Evolutionary conservation across 2,797 vertebrate species (phyloP).

Genomic region (Momotus momota): DNA sequence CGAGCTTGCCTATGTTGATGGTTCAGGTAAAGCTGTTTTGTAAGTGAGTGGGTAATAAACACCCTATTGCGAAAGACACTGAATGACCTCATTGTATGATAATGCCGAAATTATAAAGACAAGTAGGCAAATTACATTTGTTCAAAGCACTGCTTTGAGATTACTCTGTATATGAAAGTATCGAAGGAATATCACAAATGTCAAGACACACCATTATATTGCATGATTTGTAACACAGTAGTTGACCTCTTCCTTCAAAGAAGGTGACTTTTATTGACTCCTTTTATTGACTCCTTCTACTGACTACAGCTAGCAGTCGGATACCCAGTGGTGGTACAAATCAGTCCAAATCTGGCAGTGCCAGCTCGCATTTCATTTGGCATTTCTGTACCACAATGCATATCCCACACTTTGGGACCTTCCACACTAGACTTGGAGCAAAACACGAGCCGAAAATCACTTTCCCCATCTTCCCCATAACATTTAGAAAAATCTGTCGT

Average conservation of each 20-base stretch:
- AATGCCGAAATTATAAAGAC: background rate
- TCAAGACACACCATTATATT: background rate
- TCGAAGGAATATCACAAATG: background rate
- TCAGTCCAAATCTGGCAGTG: background rate
- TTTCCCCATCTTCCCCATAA: background rate
- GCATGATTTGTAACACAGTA: background rate
- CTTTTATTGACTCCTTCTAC: background rate
- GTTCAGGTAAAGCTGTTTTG: background rate
- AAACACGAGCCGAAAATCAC: slow-evolving; percentile 1
- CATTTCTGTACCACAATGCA: background rate
- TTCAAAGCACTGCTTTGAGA: background rate
- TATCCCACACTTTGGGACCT: background rate
- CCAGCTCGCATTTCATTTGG: background rate
- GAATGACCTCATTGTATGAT: background rate
- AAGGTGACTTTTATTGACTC: background rate
- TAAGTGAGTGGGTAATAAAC: background rate
- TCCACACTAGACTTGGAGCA: background rate
- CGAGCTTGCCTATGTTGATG: background rate
- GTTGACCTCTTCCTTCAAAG: background rate
- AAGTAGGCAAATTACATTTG: background rate
- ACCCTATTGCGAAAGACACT: background rate
- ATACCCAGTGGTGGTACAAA: background rate
- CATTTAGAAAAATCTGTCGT: background rate
- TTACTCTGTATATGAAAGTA: background rate
- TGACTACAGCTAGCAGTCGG: background rate